Percentiles rank a stretch among this genome's conserved stretches.
Conservation (phyloP, 2,888 invertebrate species). For the Gryllus longicercus region DNA sequence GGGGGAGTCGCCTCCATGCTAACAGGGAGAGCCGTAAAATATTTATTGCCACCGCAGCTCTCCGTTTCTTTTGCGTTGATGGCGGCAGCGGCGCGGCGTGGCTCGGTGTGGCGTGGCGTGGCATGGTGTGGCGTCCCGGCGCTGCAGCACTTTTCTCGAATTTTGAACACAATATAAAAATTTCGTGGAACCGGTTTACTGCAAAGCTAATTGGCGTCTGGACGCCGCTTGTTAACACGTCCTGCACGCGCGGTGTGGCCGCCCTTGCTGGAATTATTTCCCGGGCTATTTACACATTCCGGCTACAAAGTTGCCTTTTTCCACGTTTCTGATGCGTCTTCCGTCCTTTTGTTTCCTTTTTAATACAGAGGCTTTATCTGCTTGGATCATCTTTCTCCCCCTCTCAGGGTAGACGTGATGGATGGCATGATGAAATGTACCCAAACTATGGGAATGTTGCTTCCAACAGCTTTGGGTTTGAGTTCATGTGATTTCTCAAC, state of each 20-base stretch:
- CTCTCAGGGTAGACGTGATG: too few species aligned
- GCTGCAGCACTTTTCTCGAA: neutral
- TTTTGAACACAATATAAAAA: constrained; percentile 2
- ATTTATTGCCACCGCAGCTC: neutral
- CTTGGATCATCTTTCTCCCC: too few species aligned
- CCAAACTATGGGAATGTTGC: too few species aligned
- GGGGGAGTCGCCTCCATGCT: neutral
- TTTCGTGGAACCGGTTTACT: neutral
- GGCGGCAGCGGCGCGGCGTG: too few species aligned
- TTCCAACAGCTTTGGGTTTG: too few species aligned
- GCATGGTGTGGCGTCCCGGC: neutral
- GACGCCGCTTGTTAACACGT: constrained; percentile 4
- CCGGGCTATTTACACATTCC: neutral
- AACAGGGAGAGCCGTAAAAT: constrained; percentile 6
- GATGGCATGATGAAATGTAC: too few species aligned
- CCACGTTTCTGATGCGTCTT: too few species aligned
- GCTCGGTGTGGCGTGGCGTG: too few species aligned
- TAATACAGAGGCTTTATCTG: too few species aligned
- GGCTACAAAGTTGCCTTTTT: neutral
- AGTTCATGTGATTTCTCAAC: too few species aligned
- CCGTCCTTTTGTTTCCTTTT: too few species aligned
- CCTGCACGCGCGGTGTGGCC: neutral
- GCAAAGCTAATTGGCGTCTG: neutral
- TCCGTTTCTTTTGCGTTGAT: neutral
- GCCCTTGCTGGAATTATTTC: too few species aligned